Evolutionary conservation across 2,113 vertebrate genomes (phyloP), one percentile per base, ranked within the genome.

Genomic region (Saguinus imperator): DNA sequence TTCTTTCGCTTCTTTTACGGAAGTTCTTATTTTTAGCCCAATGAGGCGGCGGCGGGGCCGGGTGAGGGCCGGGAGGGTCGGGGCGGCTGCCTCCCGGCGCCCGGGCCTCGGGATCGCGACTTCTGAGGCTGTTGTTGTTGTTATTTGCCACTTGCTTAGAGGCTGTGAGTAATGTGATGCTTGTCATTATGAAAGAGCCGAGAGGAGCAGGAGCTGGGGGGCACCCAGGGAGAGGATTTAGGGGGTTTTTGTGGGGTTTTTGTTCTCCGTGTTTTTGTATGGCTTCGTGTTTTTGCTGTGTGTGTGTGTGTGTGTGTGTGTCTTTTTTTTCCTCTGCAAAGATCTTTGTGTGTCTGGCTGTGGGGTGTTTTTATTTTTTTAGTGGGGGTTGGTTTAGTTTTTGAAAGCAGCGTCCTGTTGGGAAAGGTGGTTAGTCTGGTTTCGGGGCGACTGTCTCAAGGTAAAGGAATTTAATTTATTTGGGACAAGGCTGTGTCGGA

Each of bases 391-490:
- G 98, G 98, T 96, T 98, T 94, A 84, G 97, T 98, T 98, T 98
- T 98, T 98, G 97, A 97, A 98, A 97, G 97, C 77, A 96, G 98
- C 97, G 97, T 98, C 98, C 98, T 95, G 97, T 86, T 98, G 98
- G 97, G 97, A 95, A 98, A 99, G 98, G 98, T 98, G 98, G 99
- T 98, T 97, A 97, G 98, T 99, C 98, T 98, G 98, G 98, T 98
- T 98, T 98, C 96, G 84, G 98, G 92, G 98, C 90, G 95, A 98
- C 98, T 99, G 98, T 98, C 98, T 99, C 99, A 99, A 98, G 98
- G 98, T 98, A 99, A 99, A 99, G 98, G 99, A 99, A 99, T 99
- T 99, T 98, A 98, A 99, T 99, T 99, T 99, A 99, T 99, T 98
- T 99, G 98, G 99, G 98, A 99, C 99, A 98, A 99, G 98, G 98